phyloP scores from a whole-genome alignment of 1,140 invertebrate species.

The Scylla paramamosain region DNA sequence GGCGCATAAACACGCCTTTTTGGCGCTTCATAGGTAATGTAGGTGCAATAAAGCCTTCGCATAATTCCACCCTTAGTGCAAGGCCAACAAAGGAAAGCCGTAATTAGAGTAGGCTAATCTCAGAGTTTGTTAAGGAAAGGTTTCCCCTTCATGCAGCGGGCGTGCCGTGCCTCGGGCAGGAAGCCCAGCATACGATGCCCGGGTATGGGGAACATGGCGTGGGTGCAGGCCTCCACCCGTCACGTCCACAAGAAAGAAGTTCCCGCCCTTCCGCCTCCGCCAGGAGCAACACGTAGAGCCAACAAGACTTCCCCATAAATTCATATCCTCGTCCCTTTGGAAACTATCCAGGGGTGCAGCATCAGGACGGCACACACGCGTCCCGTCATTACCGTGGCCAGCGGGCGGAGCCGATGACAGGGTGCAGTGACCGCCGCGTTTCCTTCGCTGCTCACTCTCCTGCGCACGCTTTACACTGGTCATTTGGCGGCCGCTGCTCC shows the following conservation, averaged over 20 bases:
- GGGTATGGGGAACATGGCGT: not conserved
- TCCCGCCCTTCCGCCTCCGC: not conserved
- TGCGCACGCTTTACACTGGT: not conserved
- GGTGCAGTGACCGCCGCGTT: slow-evolving; percentile 17
- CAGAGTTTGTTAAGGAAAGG: not conserved
- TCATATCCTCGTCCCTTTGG: not conserved
- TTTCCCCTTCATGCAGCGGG: not conserved
- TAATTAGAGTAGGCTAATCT: not conserved
- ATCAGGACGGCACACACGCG: not conserved
- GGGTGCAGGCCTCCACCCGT: not conserved
- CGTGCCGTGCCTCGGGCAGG: not conserved
- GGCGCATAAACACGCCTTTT: not conserved
- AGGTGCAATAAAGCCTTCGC: not conserved
- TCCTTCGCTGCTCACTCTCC: not conserved
- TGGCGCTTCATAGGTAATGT: not conserved
- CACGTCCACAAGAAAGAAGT: not conserved
- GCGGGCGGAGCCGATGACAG: not conserved
- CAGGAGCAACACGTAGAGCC: not conserved
- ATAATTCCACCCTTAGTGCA: not conserved
- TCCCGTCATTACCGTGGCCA: not conserved
- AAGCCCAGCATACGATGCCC: not conserved
- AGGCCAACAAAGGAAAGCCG: not conserved
- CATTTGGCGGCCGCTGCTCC: not conserved
- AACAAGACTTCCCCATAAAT: not conserved
- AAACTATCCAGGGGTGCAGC: not conserved